Evolutionary conservation across 2,113 vertebrate species (phyloP).

Genomic region (Lagopus muta): DNA sequence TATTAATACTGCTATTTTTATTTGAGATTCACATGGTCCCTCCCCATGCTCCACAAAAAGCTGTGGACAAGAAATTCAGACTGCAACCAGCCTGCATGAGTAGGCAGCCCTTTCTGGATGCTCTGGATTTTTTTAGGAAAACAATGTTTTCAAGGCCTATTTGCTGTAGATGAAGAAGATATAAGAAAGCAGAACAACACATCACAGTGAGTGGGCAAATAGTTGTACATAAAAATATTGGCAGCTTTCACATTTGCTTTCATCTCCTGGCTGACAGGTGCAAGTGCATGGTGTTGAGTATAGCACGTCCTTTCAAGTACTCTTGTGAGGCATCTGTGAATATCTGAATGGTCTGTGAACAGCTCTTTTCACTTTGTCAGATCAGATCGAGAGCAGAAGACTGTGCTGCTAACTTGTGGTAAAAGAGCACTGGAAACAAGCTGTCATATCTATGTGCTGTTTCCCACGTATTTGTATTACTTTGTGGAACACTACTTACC

Average conservation of each 20-base stretch:
- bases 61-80: background rate
- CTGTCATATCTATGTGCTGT: background rate
- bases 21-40: background rate
- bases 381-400: background rate
- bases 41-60: background rate
- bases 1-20: background rate
- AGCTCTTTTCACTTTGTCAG: conserved; percentile 19
- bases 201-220: background rate
- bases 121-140: background rate
- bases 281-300: background rate
- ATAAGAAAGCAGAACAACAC: background rate
- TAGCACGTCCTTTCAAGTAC: background rate
- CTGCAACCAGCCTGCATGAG: background rate
- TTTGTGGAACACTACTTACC: background rate
- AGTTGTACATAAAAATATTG: background rate
- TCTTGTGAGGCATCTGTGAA: background rate
- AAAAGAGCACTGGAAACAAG: background rate
- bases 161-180: background rate
- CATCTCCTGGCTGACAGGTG: background rate
- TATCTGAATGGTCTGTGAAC: background rate
- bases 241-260: conserved; percentile 24
- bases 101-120: background rate
- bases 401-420: background rate
- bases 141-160: background rate
- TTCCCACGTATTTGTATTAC: accelerated